Evolutionary conservation across 2,113 vertebrate species (phyloP), one percentile per base, ranked within the genome.

Genomic region (Syngnathus floridae): DNA sequence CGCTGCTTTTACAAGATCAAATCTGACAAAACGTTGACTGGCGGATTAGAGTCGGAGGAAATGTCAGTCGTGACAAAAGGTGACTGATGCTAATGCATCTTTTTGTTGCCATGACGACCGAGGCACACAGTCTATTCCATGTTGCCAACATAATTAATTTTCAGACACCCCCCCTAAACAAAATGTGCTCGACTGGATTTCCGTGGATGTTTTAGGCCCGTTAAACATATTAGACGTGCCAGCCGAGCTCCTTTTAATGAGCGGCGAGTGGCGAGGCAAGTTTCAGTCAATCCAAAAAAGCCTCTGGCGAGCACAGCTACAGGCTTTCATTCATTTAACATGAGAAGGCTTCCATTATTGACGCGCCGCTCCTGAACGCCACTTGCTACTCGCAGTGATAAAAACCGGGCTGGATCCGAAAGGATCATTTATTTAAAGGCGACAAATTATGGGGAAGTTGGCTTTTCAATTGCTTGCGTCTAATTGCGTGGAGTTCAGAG

Each of bases 241-340:
- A 4, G 64, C 41, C 11, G 65, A 57, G 38, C 31, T 41, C 64
- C 64, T 45, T 68, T 58, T 51, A 21, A 59, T 35, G 14, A n/a
- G 69, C 46, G 38, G n/a, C 31, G 13, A 4, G 1, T 41, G 13
- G 49, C 58, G 73, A 37, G 61, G 52, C 21, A 12, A 13, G 19
- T 38, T 61, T 46, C 41, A 40, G 1, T 0, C 22, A 19, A 8
- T 19, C 48, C 26, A 3, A 37, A 55, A 26, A 35, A 52, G 6
- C 37, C 49, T 60, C 31, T 37, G 35, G 38, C 57, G 38, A 36
- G 14, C 64, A 7, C 40, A 48, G 31, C 41, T 7, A 0, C 19
- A 11, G 35, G 31, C 54, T 54, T 62, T 64, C 51, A 66, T 51
- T 69, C 62, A 37, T 71, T 80, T 65, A 56, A 64, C 54, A 65